phyloP scores from a whole-genome alignment of 2,888 invertebrate species.

The Phytoseiulus persimilis region DNA sequence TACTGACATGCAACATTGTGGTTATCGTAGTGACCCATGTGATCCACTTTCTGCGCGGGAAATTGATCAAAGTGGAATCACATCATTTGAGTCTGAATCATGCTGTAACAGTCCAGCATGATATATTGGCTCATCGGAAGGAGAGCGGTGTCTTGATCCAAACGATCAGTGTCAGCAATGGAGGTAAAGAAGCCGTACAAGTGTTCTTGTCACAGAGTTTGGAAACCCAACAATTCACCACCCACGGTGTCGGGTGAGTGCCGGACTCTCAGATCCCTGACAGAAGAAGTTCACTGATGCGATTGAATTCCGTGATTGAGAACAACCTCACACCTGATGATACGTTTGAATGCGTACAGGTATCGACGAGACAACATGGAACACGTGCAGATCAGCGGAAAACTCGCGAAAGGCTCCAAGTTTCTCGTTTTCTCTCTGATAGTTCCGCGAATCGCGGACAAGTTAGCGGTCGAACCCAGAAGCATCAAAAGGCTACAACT shows the following conservation, averaged over 20 bases:
- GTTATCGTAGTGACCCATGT: not conserved
- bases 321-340: not conserved
- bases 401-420: slow-evolving; percentile 9
- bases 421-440: not conserved
- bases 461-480: not conserved
- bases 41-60: slow-evolving; percentile 22
- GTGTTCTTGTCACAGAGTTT: not conserved
- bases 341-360: not conserved
- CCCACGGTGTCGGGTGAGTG: not conserved
- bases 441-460: not conserved
- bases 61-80: slow-evolving; percentile 23
- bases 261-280: not conserved
- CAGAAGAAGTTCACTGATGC: too few relatives aligned
- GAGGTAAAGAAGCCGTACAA: not conserved
- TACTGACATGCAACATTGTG: not conserved
- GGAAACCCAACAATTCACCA: not conserved
- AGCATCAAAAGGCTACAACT: not conserved
- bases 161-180: not conserved
- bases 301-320: too few relatives aligned
- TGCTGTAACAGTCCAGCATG: not conserved
- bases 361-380: not conserved
- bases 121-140: not conserved
- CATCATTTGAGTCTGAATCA: not conserved
- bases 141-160: not conserved
- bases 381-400: slow-evolving; percentile 7